Base-by-base conservation (phyloP, 2,113 vertebrate genomes). In the Petroica traversi region DNA sequence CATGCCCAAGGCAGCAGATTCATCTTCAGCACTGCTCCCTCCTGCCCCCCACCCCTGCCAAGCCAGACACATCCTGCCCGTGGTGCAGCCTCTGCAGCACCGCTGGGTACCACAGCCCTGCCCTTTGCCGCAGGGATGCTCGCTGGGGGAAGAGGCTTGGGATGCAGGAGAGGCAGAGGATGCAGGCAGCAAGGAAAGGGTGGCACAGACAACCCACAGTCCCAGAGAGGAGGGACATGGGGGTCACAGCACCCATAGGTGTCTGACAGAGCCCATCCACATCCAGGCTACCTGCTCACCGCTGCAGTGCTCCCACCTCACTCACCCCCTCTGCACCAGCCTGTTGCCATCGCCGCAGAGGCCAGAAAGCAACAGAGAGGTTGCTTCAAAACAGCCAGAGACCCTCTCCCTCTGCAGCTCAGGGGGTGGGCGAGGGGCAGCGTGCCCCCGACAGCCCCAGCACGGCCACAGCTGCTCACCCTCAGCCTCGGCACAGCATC, bases 71-170 rank as follows among this genome's bases (percentile, higher is more conserved):
- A 62, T 66, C 86, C 59, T 66, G 77, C 43, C 69, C 1, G 2
- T 33, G 69, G 24, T 59, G 85, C 96, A 95, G 82, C 86, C 75
- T 76, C 89, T 88, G 92, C 96, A 85, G 90, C 85, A 64, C 19
- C 1, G 1, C 88, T 33, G 63, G 82, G 40, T 46, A 64, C 62
- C 88, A 79, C 66, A 73, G 88, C 85, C 82, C 95, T 94, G 92
- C 93, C 88, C 85, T 77, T 83, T 88, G 82, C 85, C 0, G 92
- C 92, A 97, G 68, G 68, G 57, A 86, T 62, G 59, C 36, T 83
- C 1, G 0, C 52, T 45, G 24, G 5, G 18, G 10, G n/a, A 55
- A 74, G n/a, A 55, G 40, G 34, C 40, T 40, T 2, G 33, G 55
- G 58, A 85, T 71, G 73, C 54, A 45, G 33, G 55, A 13, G 54